Evolutionary conservation across 2,113 vertebrate species (phyloP), one percentile per base, ranked within the genome.

Genomic region (Oceanites oceanicus): DNA sequence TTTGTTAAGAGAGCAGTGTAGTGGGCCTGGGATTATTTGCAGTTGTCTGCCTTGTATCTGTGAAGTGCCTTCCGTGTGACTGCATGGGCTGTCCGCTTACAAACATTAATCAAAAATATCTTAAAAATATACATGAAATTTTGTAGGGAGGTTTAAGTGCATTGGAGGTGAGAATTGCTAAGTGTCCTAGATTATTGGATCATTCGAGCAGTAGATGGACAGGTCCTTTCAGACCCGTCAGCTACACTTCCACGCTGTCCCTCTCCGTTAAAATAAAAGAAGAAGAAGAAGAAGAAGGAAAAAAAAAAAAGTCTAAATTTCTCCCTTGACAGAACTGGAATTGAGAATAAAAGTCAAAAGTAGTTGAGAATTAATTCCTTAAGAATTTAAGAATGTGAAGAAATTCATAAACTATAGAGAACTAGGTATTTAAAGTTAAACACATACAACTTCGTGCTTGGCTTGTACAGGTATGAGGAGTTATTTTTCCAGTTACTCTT

Each of bases 271-370:
- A 19, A 81, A 36, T 25, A 34, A 50, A 73, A 70, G 17, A 58
- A 38, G 1, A 21, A 61, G 63, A 15, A 4, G 1, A n/a, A n/a
- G n/a, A n/a, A n/a, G n/a, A n/a, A n/a, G n/a, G 3, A 25, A 36
- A 32, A 32, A n/a, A n/a, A 36, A 49, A 25, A 32, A 63, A 8
- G 23, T 58, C 15, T 44, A 13, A 55, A 50, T 66, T 26, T 86
- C 8, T 36, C 29, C 62, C n/a, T 12, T 86, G 29, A 36, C 8
- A 36, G 47, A 62, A 67, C 15, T 86, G 26, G 15, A 71, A 52
- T 83, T 65, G 74, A 45, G 40, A 74, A 23, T 65, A 61, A 22
- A 56, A 74, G 8, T 49, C 11, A 83, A 34, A 71, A 55, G 11
- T 49, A 38, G 16, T 34, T 56, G 19, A 38, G 11, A 85, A 36